Evolutionary conservation across 2,113 vertebrate genomes (phyloP).

Genomic region (Lucifuga dentata): DNA sequence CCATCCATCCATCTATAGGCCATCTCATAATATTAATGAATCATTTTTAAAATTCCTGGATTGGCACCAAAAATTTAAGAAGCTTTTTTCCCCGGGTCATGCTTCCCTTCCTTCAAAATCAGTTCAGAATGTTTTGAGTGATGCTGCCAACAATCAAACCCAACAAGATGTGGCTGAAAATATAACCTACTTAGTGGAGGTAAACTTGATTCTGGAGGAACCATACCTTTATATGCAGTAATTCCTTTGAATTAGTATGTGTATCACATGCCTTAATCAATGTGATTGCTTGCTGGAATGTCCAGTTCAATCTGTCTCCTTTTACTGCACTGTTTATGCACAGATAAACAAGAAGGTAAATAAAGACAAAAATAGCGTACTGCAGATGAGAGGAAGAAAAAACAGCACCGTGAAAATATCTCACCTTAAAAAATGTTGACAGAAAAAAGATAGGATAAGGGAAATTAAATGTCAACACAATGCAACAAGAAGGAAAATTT

Average conservation of each 20-base stretch:
- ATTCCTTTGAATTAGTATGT: background rate
- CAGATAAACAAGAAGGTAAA: background rate
- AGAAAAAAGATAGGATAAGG: background rate
- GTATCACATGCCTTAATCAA: background rate
- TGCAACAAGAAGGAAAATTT: constrained; percentile 1
- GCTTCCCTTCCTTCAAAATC: no score
- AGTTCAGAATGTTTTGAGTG: no score
- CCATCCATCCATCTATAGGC: no score
- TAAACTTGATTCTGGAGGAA: background rate
- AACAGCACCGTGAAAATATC: background rate
- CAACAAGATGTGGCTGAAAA: no score
- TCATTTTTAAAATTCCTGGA: no score
- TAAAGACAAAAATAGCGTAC: background rate
- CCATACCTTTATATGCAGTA: background rate
- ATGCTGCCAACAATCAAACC: no score
- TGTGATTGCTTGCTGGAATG: background rate
- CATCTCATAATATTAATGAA: no score
- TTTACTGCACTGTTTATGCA: background rate
- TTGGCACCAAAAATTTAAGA: no score
- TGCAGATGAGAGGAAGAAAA: no score
- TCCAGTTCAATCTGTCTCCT: no score
- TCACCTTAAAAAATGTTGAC: constrained; percentile 2
- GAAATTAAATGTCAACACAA: constrained; percentile 6
- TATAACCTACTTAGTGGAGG: no score
- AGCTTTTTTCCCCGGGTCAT: no score